These are phyloP conservation scores for Idaea biselata DNA, from an alignment of 2,888 invertebrate species.

Conservation along the genomic window DNA sequence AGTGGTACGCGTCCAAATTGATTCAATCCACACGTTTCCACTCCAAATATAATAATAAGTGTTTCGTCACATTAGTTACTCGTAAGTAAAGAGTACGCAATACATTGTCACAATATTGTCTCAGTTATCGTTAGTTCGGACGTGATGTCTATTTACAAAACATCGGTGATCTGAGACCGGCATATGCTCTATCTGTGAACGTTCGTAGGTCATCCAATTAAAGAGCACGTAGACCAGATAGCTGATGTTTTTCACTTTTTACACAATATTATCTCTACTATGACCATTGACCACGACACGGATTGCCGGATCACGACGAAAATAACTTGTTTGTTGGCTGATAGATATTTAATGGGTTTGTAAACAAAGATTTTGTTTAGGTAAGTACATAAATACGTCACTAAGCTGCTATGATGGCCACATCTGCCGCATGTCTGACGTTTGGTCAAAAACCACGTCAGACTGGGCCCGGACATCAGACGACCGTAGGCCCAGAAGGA, in stretches of 20 bases:
- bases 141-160: slow-evolving; percentile 24
- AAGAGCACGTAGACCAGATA: slow-evolving; percentile 26
- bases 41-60: neutral
- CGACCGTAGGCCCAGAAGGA: no score
- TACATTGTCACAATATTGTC: slow-evolving; percentile 9
- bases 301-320: neutral
- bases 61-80: neutral
- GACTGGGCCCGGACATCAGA: no score
- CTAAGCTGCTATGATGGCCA: no score
- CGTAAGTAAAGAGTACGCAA: slow-evolving; percentile 9
- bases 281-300: neutral
- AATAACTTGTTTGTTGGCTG: slow-evolving; percentile 1
- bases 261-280: slow-evolving; percentile 1
- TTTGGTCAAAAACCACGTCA: no score
- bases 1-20: neutral
- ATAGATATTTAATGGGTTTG: neutral
- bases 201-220: slow-evolving; percentile 41
- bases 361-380: neutral
- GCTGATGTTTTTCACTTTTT: slow-evolving; percentile 1
- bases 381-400: neutral
- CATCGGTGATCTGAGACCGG: slow-evolving; percentile 28
- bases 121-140: slow-evolving; percentile 13
- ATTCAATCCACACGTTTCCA: neutral
- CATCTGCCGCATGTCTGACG: no score
- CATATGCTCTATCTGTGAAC: slow-evolving; percentile 3